Conservation (phyloP, 1,140 invertebrate species). For the Nasonia longicornis region DNA sequence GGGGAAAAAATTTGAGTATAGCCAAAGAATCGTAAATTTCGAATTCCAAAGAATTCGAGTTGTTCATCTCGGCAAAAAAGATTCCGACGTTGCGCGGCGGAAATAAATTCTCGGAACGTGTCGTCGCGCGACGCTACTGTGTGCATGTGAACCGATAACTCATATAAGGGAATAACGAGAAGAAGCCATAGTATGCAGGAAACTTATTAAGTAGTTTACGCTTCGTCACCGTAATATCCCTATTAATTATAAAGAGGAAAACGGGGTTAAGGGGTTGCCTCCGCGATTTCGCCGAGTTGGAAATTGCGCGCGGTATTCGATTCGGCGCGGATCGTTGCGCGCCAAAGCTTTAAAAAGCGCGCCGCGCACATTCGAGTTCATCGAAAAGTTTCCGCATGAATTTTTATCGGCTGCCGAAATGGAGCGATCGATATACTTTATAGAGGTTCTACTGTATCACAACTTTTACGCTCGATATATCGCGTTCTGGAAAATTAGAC, state of each 20-base stretch:
- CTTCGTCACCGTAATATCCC: not conserved
- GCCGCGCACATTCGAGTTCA: not conserved
- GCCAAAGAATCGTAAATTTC: no score
- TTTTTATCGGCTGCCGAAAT: no score
- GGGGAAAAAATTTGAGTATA: no score
- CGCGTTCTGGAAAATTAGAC: no score
- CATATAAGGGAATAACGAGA: not conserved
- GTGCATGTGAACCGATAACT: not conserved
- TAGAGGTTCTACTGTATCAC: no score
- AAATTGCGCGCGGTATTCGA: not conserved
- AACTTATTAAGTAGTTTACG: conserved; percentile 28
- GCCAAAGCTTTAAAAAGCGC: not conserved
- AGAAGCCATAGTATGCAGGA: not conserved
- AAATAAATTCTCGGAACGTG: not conserved
- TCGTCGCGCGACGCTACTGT: not conserved
- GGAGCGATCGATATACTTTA: no score
- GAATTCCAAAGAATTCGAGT: no score
- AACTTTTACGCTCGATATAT: no score
- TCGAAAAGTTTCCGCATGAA: no score
- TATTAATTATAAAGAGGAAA: conserved; percentile 7
- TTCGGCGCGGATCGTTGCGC: not conserved
- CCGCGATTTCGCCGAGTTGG: not conserved
- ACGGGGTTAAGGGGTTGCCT: not conserved
- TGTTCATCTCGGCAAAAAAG: no score
- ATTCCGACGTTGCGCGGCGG: not conserved